phyloP scores from a whole-genome alignment of 2,888 invertebrate genomes.

The Venusia cambrica region DNA sequence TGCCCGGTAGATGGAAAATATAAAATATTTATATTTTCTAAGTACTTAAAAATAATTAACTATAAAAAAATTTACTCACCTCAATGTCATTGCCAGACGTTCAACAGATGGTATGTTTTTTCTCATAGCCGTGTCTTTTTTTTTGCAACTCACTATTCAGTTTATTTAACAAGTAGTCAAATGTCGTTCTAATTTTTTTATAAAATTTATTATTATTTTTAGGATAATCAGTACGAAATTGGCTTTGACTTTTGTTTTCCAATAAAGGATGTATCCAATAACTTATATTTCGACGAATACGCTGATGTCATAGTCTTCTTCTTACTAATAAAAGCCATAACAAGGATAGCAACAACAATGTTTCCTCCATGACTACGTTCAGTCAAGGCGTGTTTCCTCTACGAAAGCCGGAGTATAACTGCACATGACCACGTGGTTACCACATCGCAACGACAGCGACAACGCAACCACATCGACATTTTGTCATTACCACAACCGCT shows the following conservation, averaged over 20 bases:
- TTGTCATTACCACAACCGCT: too few relatives aligned
- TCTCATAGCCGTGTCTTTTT: conserved; percentile 26
- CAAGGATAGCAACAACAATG: conserved; percentile 2
- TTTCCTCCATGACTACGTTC: too few relatives aligned
- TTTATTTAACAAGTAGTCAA: conserved; percentile 22
- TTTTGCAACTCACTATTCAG: conserved; percentile 23
- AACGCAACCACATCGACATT: conserved; percentile 1
- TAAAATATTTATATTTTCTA: too few relatives aligned
- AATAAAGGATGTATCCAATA: conserved; percentile 28
- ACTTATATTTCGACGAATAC: conserved; percentile 23
- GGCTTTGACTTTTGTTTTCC: conserved; percentile 25
- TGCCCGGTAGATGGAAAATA: too few relatives aligned
- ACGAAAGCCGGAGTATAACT: too few relatives aligned
- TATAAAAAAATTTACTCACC: conserved; percentile 22
- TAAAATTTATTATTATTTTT: conserved; percentile 6
- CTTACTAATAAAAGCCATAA: conserved; percentile 2
- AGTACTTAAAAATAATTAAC: conserved; percentile 19
- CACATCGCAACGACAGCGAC: conserved; percentile 1
- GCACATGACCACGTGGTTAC: conserved; percentile 1
- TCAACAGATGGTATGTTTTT: conserved; percentile 26
- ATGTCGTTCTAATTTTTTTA: conserved; percentile 10
- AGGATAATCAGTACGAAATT: conserved; percentile 21
- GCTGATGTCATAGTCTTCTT: conserved; percentile 3
- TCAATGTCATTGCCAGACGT: conserved; percentile 25
- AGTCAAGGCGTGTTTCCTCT: too few relatives aligned